phyloP scores from a whole-genome alignment of 2,113 vertebrate species.

The Haliaeetus leucogaster region DNA sequence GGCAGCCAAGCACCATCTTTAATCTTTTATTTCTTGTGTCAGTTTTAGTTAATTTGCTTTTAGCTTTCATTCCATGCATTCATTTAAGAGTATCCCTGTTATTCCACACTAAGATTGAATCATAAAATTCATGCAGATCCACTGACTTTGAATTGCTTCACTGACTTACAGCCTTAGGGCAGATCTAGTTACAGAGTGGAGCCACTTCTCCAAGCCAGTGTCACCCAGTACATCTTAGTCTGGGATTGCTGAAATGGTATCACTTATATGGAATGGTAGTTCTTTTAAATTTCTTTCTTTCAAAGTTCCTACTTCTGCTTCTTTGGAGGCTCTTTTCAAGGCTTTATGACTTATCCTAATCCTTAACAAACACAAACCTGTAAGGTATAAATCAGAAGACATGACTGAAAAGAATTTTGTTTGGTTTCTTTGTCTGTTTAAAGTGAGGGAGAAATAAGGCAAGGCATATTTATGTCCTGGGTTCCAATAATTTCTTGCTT shows the following conservation, averaged over 20 bases:
- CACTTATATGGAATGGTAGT: neutral
- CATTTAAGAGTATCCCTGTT: neutral
- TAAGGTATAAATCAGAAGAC: neutral
- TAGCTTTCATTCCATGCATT: neutral
- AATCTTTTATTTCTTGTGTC: neutral
- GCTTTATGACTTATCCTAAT: neutral
- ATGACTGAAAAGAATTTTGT: neutral
- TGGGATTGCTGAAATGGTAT: neutral
- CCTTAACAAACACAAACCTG: neutral
- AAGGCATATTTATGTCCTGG: neutral
- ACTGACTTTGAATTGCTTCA: neutral
- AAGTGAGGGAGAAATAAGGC: neutral
- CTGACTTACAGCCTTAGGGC: neutral
- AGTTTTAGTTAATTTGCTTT: neutral
- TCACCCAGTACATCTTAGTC: neutral
- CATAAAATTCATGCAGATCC: neutral
- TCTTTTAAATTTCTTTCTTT: neutral
- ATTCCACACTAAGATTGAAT: neutral
- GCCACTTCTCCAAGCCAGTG: neutral
- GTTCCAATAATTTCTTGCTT: neutral
- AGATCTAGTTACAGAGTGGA: neutral
- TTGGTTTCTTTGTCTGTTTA: neutral
- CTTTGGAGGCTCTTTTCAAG: neutral
- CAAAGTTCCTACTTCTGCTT: neutral
- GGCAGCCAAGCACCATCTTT: neutral